These are phyloP conservation scores for Brassicogethes aeneus DNA, from an alignment of 2,888 invertebrate genomes.

Conservation along the genomic window DNA sequence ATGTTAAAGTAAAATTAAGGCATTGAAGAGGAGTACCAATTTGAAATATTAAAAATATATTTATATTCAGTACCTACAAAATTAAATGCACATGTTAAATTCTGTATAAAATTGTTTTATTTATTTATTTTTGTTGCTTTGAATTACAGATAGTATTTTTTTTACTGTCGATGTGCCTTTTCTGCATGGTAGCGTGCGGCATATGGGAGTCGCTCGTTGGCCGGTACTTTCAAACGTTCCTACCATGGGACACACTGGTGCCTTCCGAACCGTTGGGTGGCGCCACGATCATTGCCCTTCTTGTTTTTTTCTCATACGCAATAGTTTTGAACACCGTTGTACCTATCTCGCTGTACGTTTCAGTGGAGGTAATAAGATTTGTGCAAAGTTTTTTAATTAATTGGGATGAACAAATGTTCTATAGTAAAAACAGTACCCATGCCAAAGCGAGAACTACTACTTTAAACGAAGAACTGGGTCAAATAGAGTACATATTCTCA, in stretches of 20 bases:
- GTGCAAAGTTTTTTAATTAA: conserved; percentile 97
- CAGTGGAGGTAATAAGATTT: conserved; percentile 94
- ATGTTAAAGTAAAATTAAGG: too few species aligned
- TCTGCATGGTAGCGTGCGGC: conserved; percentile 95
- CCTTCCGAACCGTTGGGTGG: conserved; percentile 75
- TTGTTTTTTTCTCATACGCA: conserved; percentile 98
- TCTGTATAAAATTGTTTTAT: too few species aligned
- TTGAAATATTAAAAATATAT: too few species aligned
- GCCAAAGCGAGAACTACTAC: conserved; percentile 97
- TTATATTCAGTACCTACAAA: too few species aligned
- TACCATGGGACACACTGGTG: conserved; percentile 92
- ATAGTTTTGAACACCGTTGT: conserved; percentile 99
- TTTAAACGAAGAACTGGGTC: conserved; percentile 94
- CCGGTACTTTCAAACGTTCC: conserved; percentile 77
- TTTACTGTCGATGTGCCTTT: conserved; percentile 92
- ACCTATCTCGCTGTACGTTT: conserved; percentile 97
- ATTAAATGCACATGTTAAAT: too few species aligned
- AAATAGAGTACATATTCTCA: conserved; percentile 98
- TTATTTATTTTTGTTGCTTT: not conserved
- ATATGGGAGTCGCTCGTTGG: conserved; percentile 96
- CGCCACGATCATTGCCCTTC: conserved; percentile 84
- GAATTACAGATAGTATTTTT: conserved; percentile 87
- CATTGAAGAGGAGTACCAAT: too few species aligned
- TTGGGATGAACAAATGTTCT: conserved; percentile 98
- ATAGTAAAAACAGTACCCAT: conserved; percentile 79